Conservation (phyloP, 2,797 vertebrate genomes). For the Mastacembelus armatus region DNA sequence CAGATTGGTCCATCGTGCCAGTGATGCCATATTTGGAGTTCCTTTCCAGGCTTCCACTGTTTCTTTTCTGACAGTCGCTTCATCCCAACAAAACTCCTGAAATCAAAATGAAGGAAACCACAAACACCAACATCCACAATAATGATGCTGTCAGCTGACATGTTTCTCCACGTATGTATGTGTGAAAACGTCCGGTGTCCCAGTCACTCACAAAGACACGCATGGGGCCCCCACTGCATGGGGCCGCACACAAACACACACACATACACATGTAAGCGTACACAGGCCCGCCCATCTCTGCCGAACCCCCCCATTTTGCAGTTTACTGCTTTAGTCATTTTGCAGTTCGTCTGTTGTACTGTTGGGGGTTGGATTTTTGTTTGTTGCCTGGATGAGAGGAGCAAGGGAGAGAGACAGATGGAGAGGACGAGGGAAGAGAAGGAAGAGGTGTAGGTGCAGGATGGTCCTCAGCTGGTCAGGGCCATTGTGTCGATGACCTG, state of each 20-base stretch:
- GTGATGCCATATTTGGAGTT: constrained; percentile 61
- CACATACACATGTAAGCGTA: constrained; percentile 76
- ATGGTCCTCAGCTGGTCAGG: constrained; percentile 91
- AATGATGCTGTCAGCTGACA: constrained; percentile 76
- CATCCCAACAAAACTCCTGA: constrained; percentile 66
- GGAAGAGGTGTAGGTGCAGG: constrained; percentile 53
- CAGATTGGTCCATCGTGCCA: constrained; percentile 66
- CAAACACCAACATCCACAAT: constrained; percentile 81
- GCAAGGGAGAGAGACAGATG: constrained; percentile 65
- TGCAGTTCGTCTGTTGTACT: constrained; percentile 75
- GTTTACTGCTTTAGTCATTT: constrained; percentile 77
- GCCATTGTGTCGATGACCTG: constrained; percentile 99
- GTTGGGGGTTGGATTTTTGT: constrained; percentile 71
- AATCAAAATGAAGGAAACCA: constrained; percentile 76
- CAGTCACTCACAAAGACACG: constrained; percentile 61
- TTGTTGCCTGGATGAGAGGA: constrained; percentile 68
- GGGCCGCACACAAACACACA: constrained; percentile 70
- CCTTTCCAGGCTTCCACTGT: constrained; percentile 43
- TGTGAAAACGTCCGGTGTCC: constrained; percentile 66
- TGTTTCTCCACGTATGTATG: constrained; percentile 68
- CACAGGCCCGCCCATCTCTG: constrained; percentile 82
- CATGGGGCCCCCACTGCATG: constrained; percentile 52
- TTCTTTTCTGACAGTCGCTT: constrained; percentile 60
- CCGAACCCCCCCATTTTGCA: constrained; percentile 73
- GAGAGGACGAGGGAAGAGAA: constrained; percentile 64